Base-by-base conservation (phyloP, 1,140 invertebrate species). In the Drosophila kanapiae region DNA sequence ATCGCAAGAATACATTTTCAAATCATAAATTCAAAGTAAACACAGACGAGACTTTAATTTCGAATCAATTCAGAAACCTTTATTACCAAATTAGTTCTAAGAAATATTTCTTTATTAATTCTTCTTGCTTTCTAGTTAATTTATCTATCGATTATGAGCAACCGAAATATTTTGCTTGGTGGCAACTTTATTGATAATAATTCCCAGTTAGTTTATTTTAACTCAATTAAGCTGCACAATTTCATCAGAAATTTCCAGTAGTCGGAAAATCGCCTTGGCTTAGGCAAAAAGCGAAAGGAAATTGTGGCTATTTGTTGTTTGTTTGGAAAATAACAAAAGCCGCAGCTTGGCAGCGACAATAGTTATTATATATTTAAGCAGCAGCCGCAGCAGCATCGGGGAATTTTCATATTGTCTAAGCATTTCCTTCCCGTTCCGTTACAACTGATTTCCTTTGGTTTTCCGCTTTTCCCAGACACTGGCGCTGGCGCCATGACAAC, bases 331-430 rank as follows among this genome's bases (percentile, higher is more conserved):
- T 11, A 72, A 37, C n/a, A 63, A 63, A 38, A 65, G 45, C 27
- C 56, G 18, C 42, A 49, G 27, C 31, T 53, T 37, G 31, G 31
- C 49, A 53, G 49, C 11, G 35, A 67, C 60, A 85, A 70, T 69
- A 71, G 23, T 23, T 23, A 23, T 23, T 23, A 23, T 23, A 23
- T 23, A 23, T 23, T 23, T 23, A 23, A 23, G 23, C 23, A 23
- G 23, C 23, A 23, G 23, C 23, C 23, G 23, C 23, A 23, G 23
- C 23, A 23, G 45, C 60, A 69, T 60, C 37, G 76, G 62, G 80
- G 64, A 81, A 81, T 77, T 80, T 88, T 80, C 57, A 71, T 60
- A 84, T 80, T 48, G 80, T 64, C 88, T 71, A 87, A 80, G 80
- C 72, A 71, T 71, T 87, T 87, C 83, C 84, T 88, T 87, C 83